Percentiles rank a stretch among this genome's conserved stretches.
Evolutionary conservation across 1,140 invertebrate genomes (phyloP).

Genomic region (Diplogasteroides magnus): DNA sequence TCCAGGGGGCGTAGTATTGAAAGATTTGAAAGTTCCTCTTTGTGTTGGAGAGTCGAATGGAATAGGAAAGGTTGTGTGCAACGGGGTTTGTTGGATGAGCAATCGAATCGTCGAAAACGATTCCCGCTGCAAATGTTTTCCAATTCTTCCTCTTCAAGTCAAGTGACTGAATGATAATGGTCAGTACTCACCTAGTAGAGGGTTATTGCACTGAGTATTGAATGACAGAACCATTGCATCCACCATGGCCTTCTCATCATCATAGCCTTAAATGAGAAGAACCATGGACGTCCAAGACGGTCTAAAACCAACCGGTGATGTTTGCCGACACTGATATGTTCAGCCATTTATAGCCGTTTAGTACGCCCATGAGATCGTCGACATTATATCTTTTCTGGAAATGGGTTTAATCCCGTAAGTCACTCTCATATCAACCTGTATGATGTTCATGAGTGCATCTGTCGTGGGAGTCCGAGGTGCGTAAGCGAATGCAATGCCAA

Average conservation of each 20-base stretch:
- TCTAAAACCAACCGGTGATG: too few relatives aligned
- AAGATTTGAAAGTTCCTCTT: slow-evolving; percentile 26
- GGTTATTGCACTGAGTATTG: slow-evolving; percentile 33
- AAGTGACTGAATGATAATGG: neutral
- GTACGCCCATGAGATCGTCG: too few relatives aligned
- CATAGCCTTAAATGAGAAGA: slow-evolving; percentile 15
- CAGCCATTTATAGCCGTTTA: too few relatives aligned
- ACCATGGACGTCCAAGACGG: neutral
- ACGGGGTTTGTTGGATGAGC: slow-evolving; percentile 9
- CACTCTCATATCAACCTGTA: too few relatives aligned
- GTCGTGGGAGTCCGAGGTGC: slow-evolving; percentile 37
- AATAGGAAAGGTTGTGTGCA: too few relatives aligned
- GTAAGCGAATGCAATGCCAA: slow-evolving; percentile 35
- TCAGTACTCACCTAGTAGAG: slow-evolving; percentile 23
- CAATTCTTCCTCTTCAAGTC: neutral
- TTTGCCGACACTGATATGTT: too few relatives aligned
- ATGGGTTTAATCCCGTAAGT: too few relatives aligned
- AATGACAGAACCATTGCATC: slow-evolving; percentile 17
- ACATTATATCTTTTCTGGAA: too few relatives aligned
- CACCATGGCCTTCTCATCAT: slow-evolving; percentile 23
- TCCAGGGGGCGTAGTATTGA: slow-evolving; percentile 32
- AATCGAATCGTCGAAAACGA: slow-evolving; percentile 35
- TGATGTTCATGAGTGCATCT: slow-evolving; percentile 35
- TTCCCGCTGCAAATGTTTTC: slow-evolving; percentile 24
- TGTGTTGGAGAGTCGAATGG: slow-evolving; percentile 26